Evolutionary conservation across 37 sponge, comb jelly and placozoan genomes (phyloP), one percentile per base, ranked within the genome.

Genomic region (Geodia barretti): DNA sequence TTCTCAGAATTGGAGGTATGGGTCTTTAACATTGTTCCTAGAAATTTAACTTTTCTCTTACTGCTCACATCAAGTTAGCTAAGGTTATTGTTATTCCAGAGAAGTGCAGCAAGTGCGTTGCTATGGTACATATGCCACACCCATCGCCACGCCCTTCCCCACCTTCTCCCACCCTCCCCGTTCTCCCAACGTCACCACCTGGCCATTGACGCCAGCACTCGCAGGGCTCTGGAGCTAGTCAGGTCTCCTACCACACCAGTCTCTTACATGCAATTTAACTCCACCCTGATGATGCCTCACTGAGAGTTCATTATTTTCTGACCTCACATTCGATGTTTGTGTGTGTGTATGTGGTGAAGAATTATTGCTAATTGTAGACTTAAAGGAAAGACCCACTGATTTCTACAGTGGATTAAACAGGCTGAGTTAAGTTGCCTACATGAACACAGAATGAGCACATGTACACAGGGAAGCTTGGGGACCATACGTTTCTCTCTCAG

Each of bases 151-250:
- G 3, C 65, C 8, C 38, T 76, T 30, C 88, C 92, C 39, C 68
- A 78, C 68, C 70, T 91, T 34, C 23, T 64, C 71, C 25, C 81
- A 0, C 91, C 91, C 30, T 36, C 73, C 1, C 79, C 36, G 41
- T 95, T 77, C 73, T 23, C 64, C 1, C 84, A 76, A 25, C 3
- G 60, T 26, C 39, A 68, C 17, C 95, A 95, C 84, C 73, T 95
- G 90, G 68, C 87, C 68, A 95, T 95, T 37, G 94, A 95, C 59
- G 72, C 93, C 62, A 86, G 60, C 76, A 87, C 95, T 35, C 62
- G 95, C 29, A 78, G 90, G 35, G 76, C 94, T 26, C 80, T 95
- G 41, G 95, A 95, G 43, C 70, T 95, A 14, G 54, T 76, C 35
- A 76, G 9, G 93, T 93, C 31, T 75, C 79, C 28, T 24, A 31